phyloP scores from a whole-genome alignment of 1,140 invertebrate species.

The Ridgeia piscesae region DNA sequence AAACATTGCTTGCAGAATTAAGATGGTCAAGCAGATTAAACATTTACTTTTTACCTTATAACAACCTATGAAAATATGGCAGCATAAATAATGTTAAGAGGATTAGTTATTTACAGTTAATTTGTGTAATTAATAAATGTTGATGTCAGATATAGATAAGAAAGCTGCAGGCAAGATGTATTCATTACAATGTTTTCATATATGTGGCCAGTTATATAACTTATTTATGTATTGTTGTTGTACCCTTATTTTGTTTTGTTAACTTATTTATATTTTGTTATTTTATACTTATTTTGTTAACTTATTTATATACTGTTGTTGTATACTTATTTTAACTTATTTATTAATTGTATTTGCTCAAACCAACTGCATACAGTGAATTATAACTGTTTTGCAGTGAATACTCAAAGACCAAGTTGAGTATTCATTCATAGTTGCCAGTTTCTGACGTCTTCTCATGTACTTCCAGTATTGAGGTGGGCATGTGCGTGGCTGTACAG shows the following conservation, averaged over 20 bases:
- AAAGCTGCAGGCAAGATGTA: too few species aligned
- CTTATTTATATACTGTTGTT: too few species aligned
- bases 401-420: not conserved
- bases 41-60: not conserved
- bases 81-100: not conserved
- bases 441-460: not conserved
- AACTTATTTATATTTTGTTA: too few species aligned
- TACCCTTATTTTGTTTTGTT: too few species aligned
- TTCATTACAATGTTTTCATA: not conserved
- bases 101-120: not conserved
- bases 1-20: not conserved
- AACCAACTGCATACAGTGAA: too few species aligned
- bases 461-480: slow-evolving; percentile 48
- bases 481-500: slow-evolving; percentile 48
- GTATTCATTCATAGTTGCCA: not conserved
- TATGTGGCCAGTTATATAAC: too few species aligned
- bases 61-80: not conserved
- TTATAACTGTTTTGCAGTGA: too few species aligned
- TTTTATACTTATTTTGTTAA: too few species aligned
- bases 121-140: not conserved
- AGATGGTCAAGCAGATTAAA: not conserved
- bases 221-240: too few species aligned
- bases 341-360: not conserved
- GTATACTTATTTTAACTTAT: not conserved
- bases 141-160: not conserved